Base-by-base conservation (phyloP, 1,140 invertebrate species). In the Plodia interpunctella region DNA sequence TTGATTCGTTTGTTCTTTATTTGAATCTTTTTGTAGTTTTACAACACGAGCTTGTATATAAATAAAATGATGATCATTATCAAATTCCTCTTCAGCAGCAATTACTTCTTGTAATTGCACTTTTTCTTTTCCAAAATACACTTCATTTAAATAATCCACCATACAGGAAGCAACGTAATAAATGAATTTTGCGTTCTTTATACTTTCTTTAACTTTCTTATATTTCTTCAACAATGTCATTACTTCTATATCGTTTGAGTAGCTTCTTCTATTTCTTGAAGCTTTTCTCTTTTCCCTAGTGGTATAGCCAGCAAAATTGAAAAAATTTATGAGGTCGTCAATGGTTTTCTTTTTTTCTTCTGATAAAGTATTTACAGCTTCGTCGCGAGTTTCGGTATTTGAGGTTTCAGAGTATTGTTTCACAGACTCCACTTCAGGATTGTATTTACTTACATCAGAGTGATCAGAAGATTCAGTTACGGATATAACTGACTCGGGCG, bases 311-410 rank as follows among this genome's bases (percentile, higher is more conserved):
- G 72, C 70, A 66, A 77, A 78, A 55, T 83, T 72, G 50, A 89
- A 86, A 76, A 80, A 83, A 66, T 80, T 75, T 44, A 89, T 66
- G 21, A 87, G 66, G 49, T 87, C 82, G 57, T 88, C 84, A 5
- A 89, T 75, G 13, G 77, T 69, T 76, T 85, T 78, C 59, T 76
- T 80, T 50, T 77, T 80, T 49, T 85, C 77, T 52, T 68, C 63
- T 59, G 58, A 69, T 62, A 80, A 52, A 55, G 35, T 54, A 57
- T 19, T 64, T n/a, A 28, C 44, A 18, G 49, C 28, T 54, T 63
- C 65, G 56, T 72, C 68, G 21, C 57, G 21, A 58, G 65, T 61
- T 59, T 63, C 50, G 20, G 35, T 38, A 65, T 68, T 20, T 21
- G 60, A 60, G 58, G 69, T 71, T 35, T 68, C 68, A 57, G 19